A percentile compares a stretch with the other conserved stretches of the same genome.
These are phyloP conservation scores for Hyaena hyaena DNA, from an alignment of 2,113 vertebrate genomes.

Conservation along the genomic window DNA sequence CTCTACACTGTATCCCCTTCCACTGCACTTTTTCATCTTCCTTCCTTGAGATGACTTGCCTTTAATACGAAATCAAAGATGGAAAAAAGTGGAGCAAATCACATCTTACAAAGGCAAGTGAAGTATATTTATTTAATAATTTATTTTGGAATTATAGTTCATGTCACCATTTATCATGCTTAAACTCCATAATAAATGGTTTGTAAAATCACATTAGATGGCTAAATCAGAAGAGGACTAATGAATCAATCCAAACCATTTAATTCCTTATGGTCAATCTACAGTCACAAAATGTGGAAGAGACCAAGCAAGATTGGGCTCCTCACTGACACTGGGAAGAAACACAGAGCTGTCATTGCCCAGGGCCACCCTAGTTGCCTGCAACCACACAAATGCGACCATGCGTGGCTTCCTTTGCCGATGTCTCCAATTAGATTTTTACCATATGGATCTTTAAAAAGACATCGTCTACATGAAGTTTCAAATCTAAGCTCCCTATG, in stretches of 20 bases:
- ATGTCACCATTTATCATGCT: not conserved
- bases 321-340: not conserved
- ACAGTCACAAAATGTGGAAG: not conserved
- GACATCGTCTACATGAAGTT: not conserved
- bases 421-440: not conserved
- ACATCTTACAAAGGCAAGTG: not conserved
- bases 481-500: not conserved
- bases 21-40: not conserved
- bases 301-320: not conserved
- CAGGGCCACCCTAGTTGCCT: not conserved
- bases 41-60: not conserved
- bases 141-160: not conserved
- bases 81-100: constrained; percentile 37
- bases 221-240: not conserved
- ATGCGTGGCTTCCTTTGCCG: not conserved
- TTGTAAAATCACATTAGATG: not conserved
- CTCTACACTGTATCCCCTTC: not conserved
- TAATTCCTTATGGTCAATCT: not conserved
- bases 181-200: not conserved
- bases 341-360: not conserved
- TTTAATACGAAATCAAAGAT: constrained; percentile 37
- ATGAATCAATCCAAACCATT: not conserved
- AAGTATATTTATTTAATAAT: constrained; percentile 19
- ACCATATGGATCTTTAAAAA: not conserved
- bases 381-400: not conserved